Conservation (phyloP, 2,113 vertebrate genomes). For the Engystomops pustulosus region DNA sequence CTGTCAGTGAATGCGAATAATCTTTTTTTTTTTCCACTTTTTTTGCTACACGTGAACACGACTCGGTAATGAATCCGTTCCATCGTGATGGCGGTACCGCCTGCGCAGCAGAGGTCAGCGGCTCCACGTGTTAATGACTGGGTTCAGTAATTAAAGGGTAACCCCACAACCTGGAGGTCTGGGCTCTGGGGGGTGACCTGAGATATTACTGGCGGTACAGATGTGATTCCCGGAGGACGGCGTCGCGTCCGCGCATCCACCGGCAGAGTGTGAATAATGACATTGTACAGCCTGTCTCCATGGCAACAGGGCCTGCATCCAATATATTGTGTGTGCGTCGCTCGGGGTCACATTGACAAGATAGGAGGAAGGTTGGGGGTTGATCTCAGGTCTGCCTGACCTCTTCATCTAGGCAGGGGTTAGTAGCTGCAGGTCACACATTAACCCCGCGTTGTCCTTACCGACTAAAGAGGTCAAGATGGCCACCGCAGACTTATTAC, state of each 20-base stretch:
- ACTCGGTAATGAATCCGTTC: too few species aligned
- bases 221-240: not conserved
- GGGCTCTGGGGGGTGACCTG: not conserved
- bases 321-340: not conserved
- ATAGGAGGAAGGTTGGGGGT: not conserved
- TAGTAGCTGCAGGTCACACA: not conserved
- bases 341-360: conserved; percentile 3
- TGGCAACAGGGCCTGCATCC: conserved; percentile 26
- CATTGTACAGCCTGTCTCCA: conserved; percentile 12
- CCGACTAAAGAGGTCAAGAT: not conserved
- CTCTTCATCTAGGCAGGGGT: not conserved
- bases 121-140: not conserved
- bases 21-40: too few species aligned
- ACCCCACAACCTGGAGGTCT: not conserved
- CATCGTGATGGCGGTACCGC: too few species aligned
- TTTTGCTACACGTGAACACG: too few species aligned
- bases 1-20: too few species aligned
- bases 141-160: conserved; percentile 26
- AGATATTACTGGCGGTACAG: not conserved
- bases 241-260: not conserved
- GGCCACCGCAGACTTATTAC: too few species aligned
- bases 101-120: conserved; percentile 16
- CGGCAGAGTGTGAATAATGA: conserved; percentile 20
- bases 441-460: conserved; percentile 21
- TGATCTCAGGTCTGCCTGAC: not conserved